A percentile compares a stretch with the other conserved stretches of the same genome.
phyloP scores from a whole-genome alignment of 1,140 invertebrate genomes.

The Pygmarrhopalites habei region DNA sequence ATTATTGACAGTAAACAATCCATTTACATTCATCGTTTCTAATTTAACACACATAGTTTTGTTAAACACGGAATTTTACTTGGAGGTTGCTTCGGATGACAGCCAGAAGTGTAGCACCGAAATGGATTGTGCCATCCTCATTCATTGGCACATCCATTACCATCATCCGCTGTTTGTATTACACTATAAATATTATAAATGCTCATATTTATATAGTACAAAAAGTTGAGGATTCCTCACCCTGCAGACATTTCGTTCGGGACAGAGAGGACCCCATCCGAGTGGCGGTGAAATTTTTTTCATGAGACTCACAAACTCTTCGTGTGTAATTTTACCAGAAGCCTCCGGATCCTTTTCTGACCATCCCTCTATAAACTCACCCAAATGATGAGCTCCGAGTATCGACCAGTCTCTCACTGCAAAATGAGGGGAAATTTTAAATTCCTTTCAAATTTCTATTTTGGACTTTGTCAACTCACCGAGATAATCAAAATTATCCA shows the following conservation, averaged over 20 bases:
- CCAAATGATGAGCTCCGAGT: conserved; percentile 95
- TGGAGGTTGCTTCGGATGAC: conserved; percentile 94
- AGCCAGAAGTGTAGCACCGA: conserved; percentile 98
- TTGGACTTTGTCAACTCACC: too few relatives aligned
- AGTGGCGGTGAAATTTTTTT: conserved; percentile 97
- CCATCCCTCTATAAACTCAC: conserved; percentile 97
- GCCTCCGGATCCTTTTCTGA: conserved; percentile 99
- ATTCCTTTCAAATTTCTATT: not conserved
- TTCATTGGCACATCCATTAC: conserved; percentile 99
- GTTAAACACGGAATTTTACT: too few relatives aligned
- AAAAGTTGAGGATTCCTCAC: conserved; percentile 45
- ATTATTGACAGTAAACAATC: too few relatives aligned
- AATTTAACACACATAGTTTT: too few relatives aligned
- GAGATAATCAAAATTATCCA: conserved; percentile 99
- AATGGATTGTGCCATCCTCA: conserved; percentile 96
- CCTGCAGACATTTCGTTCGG: conserved; percentile 96
- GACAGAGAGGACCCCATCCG: conserved; percentile 98
- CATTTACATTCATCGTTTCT: too few relatives aligned
- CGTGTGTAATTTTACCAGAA: conserved; percentile 95
- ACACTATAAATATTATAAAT: too few relatives aligned
- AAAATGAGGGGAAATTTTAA: not conserved
- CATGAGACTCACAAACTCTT: conserved; percentile 94
- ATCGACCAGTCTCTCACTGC: conserved; percentile 99
- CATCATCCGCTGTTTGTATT: conserved; percentile 62
- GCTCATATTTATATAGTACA: too few relatives aligned